These are phyloP conservation scores for Drosophila picticornis DNA, from an alignment of 2,888 invertebrate species.

Conservation along the genomic window DNA sequence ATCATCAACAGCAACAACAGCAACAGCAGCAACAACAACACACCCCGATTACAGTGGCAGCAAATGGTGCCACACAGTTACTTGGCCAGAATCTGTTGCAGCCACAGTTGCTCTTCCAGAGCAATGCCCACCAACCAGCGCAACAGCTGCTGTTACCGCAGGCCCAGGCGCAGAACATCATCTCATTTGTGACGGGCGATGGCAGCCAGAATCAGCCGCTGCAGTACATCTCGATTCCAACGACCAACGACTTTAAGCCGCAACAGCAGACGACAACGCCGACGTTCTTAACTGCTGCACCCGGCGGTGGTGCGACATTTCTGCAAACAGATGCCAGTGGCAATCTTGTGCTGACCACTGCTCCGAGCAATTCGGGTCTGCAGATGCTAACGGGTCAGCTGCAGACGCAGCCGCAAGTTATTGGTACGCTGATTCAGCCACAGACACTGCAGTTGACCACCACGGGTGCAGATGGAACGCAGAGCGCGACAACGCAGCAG, in stretches of 20 bases:
- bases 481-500: conserved; percentile 60
- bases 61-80: conserved; percentile 54
- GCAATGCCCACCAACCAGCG: conserved; percentile 62
- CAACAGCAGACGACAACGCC: conserved; percentile 85
- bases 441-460: conserved; percentile 88
- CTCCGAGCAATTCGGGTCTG: conserved; percentile 84
- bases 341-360: conserved; percentile 87
- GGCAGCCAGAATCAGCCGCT: conserved; percentile 87
- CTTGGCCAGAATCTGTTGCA: conserved; percentile 71
- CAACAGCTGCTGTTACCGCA: conserved; percentile 84
- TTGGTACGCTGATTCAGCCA: conserved; percentile 88
- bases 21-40: conserved; percentile 50
- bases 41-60: conserved; percentile 68
- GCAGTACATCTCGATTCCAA: conserved; percentile 89
- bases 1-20: conserved; percentile 52
- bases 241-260: conserved; percentile 87
- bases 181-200: conserved; percentile 85
- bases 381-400: conserved; percentile 87
- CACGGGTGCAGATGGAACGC: conserved; percentile 79
- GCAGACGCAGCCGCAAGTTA: conserved; percentile 86
- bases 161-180: conserved; percentile 84
- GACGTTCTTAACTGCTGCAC: conserved; percentile 84
- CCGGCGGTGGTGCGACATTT: conserved; percentile 86
- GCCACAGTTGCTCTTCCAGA: conserved; percentile 74
- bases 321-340: conserved; percentile 88